These are phyloP conservation scores for Crioceris asparagi DNA, from an alignment of 2,888 invertebrate species.

Conservation along the genomic window DNA sequence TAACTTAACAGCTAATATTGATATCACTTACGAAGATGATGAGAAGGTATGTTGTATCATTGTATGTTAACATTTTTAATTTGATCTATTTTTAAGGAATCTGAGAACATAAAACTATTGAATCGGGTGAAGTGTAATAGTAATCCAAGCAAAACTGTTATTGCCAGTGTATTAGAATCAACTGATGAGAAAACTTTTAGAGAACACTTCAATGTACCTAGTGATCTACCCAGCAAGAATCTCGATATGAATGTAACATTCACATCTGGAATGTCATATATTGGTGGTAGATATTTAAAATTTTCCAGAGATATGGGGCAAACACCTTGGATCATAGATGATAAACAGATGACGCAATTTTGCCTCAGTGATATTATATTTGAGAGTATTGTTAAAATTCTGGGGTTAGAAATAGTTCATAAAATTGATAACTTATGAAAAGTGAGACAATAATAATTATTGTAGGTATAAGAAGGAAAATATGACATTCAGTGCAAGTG, in stretches of 20 bases:
- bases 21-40: conserved; percentile 47
- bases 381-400: conserved; percentile 49
- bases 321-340: conserved; percentile 86
- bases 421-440: too few relatives aligned
- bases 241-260: conserved; percentile 43
- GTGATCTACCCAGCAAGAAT: conserved; percentile 36
- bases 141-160: conserved; percentile 53
- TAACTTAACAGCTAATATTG: conserved; percentile 49
- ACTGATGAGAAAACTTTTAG: conserved; percentile 42
- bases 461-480: too few relatives aligned
- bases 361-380: conserved; percentile 88
- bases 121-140: conserved; percentile 10
- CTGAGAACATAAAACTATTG: conserved; percentile 13
- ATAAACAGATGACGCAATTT: conserved; percentile 66
- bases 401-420: conserved; percentile 39
- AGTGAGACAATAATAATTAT: too few relatives aligned
- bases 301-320: conserved; percentile 76
- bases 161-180: conserved; percentile 45
- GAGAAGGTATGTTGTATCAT: conserved; percentile 37
- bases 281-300: conserved; percentile 75
- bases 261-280: conserved; percentile 49
- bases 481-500: conserved; percentile 75
- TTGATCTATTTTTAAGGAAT: conserved; percentile 15
- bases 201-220: conserved; percentile 44
- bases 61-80: too few relatives aligned